phyloP scores from a whole-genome alignment of 2,113 vertebrate genomes.

The Diadophis punctatus region DNA sequence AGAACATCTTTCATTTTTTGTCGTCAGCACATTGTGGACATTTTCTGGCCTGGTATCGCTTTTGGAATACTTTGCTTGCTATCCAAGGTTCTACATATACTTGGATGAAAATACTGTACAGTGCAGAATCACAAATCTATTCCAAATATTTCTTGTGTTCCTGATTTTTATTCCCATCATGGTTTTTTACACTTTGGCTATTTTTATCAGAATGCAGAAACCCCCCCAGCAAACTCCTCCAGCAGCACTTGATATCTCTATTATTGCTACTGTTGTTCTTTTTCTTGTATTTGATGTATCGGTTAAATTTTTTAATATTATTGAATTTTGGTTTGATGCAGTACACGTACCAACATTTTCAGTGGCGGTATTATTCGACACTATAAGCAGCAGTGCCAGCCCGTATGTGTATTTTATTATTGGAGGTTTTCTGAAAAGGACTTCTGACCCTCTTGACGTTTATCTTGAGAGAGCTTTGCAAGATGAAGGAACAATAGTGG shows the following conservation, averaged over 20 bases:
- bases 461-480: not conserved
- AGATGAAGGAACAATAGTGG: not conserved
- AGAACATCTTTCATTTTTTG: not conserved
- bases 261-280: not conserved
- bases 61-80: conserved; percentile 29
- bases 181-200: not conserved
- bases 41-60: not conserved
- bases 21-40: not conserved
- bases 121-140: not conserved
- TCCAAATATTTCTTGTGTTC: not conserved
- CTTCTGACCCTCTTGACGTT: not conserved
- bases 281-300: conserved; percentile 18
- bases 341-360: fast-evolving
- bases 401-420: conserved; percentile 1
- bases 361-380: conserved; percentile 29
- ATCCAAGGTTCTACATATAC: not conserved
- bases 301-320: not conserved
- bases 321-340: not conserved
- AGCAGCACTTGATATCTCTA: fast-evolving
- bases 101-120: fast-evolving
- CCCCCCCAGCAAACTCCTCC: not conserved
- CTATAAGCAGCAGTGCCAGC: not conserved
- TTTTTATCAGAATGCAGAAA: conserved; percentile 24
- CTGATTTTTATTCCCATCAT: not conserved
- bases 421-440: not conserved